Percentiles rank a stretch among this genome's conserved stretches.
These are phyloP conservation scores for Corapipo altera DNA, from an alignment of 2,113 vertebrate species.

Conservation along the genomic window DNA sequence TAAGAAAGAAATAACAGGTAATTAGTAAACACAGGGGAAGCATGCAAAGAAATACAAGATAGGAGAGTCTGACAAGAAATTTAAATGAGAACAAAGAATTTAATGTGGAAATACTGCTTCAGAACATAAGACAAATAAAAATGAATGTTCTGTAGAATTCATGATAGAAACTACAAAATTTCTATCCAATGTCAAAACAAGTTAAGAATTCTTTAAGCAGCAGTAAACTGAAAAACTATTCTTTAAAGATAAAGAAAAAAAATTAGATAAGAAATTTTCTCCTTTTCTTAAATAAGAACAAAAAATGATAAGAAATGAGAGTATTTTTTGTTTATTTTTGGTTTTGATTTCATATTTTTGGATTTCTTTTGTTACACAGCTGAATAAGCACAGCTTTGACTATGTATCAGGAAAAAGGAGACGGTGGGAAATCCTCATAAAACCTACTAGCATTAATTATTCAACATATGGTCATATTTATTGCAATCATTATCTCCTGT, in stretches of 20 bases:
- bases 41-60: background rate
- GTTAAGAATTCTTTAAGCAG: background rate
- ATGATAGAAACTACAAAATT: background rate
- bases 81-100: background rate
- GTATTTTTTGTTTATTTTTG: background rate
- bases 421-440: background rate
- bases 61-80: background rate
- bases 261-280: background rate
- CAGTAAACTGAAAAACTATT: background rate
- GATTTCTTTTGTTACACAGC: background rate
- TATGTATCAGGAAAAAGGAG: background rate
- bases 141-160: background rate
- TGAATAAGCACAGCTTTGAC: background rate
- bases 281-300: accelerated
- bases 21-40: background rate
- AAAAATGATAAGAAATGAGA: background rate
- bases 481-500: background rate
- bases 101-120: background rate
- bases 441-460: background rate
- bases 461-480: background rate
- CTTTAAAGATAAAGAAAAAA: background rate
- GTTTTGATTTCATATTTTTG: background rate
- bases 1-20: background rate
- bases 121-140: background rate
- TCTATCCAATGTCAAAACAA: background rate